Percentiles rank a stretch among this genome's conserved stretches.
Evolutionary conservation across 2,888 invertebrate species (phyloP).

Genomic region (Amblyjoppa fuscipennis): DNA sequence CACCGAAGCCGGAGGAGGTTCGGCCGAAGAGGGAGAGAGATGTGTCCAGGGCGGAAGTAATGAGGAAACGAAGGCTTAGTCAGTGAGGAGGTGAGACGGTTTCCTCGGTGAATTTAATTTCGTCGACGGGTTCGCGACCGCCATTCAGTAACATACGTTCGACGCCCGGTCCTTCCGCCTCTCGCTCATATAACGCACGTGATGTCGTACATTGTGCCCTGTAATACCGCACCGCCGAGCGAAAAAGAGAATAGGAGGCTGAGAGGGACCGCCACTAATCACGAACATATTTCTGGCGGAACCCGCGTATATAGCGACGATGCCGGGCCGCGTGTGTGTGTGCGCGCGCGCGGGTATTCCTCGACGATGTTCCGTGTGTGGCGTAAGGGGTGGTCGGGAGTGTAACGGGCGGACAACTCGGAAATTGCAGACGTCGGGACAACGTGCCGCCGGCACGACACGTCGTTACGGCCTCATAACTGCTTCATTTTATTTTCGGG

Average conservation of each 20-base stretch:
- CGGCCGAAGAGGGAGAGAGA: slow-evolving; percentile 15
- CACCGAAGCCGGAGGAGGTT: slow-evolving; percentile 25
- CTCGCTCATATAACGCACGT: slow-evolving; percentile 71
- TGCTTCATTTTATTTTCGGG: slow-evolving; percentile 63
- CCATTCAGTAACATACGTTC: neutral
- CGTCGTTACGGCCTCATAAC: slow-evolving; percentile 69
- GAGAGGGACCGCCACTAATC: slow-evolving; percentile 38
- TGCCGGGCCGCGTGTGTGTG: slow-evolving; percentile 6
- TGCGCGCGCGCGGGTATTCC: neutral
- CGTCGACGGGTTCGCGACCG: slow-evolving; percentile 24
- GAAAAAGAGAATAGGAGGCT: slow-evolving; percentile 7
- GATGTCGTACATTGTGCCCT: slow-evolving; percentile 58
- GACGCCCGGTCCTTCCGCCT: neutral
- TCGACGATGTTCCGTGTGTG: neutral
- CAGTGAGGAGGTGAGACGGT: slow-evolving; percentile 23
- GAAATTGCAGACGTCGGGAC: slow-evolving; percentile 76
- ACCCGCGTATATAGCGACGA: slow-evolving; percentile 23
- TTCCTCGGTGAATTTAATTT: slow-evolving; percentile 70
- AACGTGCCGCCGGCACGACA: slow-evolving; percentile 71
- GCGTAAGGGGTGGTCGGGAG: slow-evolving; percentile 5
- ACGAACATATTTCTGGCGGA: slow-evolving; percentile 48
- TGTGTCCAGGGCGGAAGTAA: slow-evolving; percentile 32
- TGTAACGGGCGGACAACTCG: slow-evolving; percentile 68
- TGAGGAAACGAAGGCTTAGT: slow-evolving; percentile 12
- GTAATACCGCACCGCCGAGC: neutral